phyloP scores from a whole-genome alignment of 1,140 invertebrate species.

The Oreohelix idahoensis region DNA sequence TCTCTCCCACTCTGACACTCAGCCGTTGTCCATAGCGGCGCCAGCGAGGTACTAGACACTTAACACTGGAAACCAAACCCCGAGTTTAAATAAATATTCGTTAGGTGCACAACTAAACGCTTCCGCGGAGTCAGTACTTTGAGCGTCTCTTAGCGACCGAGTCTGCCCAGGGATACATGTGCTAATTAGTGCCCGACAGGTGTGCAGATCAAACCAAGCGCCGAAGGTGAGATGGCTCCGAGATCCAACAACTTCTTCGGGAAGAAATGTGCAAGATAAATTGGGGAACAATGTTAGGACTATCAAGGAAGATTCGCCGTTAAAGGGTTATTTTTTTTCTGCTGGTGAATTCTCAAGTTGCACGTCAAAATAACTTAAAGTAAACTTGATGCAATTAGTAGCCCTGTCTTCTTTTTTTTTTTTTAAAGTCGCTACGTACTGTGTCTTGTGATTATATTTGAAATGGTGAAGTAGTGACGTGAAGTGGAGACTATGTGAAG shows the following conservation, averaged over 20 bases:
- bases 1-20: no score
- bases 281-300: background rate
- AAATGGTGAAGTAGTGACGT: no score
- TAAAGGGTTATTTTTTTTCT: no score
- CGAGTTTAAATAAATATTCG: background rate
- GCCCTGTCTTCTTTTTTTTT: no score
- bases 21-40: no score
- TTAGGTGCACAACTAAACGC: background rate
- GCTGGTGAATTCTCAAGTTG: background rate
- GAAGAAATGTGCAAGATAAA: background rate
- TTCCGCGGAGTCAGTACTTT: background rate
- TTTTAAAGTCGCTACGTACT: no score
- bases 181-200: constrained; percentile 10
- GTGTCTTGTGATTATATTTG: no score
- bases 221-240: background rate
- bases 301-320: no score
- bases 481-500: no score
- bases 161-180: background rate
- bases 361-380: background rate
- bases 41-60: background rate
- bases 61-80: background rate
- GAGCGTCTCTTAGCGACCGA: background rate
- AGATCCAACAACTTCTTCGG: background rate
- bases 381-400: background rate
- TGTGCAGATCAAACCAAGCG: background rate